Evolutionary conservation across 2,888 invertebrate species (phyloP), one percentile per base, ranked within the genome.

Genomic region (Heliconius aoede): DNA sequence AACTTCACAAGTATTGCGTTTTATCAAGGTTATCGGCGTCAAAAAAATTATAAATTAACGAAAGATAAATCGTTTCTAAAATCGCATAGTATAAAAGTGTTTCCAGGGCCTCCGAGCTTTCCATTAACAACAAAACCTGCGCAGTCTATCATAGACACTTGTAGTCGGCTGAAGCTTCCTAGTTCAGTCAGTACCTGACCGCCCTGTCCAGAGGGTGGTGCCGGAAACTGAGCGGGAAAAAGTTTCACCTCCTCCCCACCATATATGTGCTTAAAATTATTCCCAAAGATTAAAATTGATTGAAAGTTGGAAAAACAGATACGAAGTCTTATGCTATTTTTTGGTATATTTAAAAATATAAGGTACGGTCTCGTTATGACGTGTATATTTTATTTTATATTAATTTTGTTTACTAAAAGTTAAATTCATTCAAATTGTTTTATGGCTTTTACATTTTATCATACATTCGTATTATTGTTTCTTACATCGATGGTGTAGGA

Each of bases 41-140:
- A 24, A 5, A 61, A 36, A 36, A 36, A 65, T 0, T 0, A 36
- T 21, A 24, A 36, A 36, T 36, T 64, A 32, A 30, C 9, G 36
- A 64, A 36, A 13, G n/a, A 64, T 36, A 64, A 24, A 65, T 65
- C 64, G 64, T 65, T 36, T 2, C 26, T 28, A n/a, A 68, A 28
- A 24, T 68, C 68, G 51, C 4, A 46, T 11, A 28, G 21, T 13
- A 1, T 68, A 68, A 68, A 68, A 21, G 21, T 18, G 21, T 24
- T 32, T 18, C 18, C 4, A 51, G 4, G 4, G 51, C 68, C 21
- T 46, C 28, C 26, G 28, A 51, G 51, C 40, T 51, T 28, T 28
- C 28, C 46, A 28, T 68, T 28, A 51, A 46, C 68, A 68, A 51
- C 26, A 68, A 68, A 51, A 51, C 51, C 51, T 68, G 68, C 68